Percentiles rank a stretch among this genome's conserved stretches.
These are phyloP conservation scores for Sapayoa aenigma DNA, from an alignment of 2,113 vertebrate species.

Conservation along the genomic window DNA sequence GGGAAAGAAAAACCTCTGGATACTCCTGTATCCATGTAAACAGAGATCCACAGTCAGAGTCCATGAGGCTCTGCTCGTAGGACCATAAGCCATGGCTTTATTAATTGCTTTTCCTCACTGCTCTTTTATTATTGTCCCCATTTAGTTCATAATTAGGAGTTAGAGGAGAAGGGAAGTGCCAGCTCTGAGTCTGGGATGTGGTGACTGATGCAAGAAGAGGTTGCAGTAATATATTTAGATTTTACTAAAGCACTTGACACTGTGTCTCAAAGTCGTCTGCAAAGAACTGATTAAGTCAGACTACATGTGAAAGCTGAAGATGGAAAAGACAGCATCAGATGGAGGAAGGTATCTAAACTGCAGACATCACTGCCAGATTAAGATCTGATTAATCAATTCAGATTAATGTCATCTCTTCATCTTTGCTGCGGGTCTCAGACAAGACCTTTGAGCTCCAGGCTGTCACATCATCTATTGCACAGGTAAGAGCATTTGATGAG, in stretches of 20 bases:
- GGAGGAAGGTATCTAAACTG: neutral
- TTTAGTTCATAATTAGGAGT: neutral
- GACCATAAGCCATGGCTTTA: neutral
- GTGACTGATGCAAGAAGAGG: neutral
- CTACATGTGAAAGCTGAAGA: neutral
- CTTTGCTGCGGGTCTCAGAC: neutral
- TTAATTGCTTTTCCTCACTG: neutral
- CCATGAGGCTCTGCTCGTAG: neutral
- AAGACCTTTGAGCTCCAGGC: neutral
- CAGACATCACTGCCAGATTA: neutral
- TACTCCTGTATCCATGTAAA: neutral
- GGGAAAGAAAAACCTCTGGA: neutral
- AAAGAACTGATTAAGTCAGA: neutral
- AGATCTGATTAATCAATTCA: slow-evolving; percentile 23
- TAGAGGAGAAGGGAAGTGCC: neutral
- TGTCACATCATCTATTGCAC: neutral
- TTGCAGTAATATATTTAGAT: neutral
- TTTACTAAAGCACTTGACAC: neutral
- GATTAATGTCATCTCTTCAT: neutral
- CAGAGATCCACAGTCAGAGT: neutral
- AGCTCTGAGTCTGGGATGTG: neutral
- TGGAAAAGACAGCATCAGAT: neutral
- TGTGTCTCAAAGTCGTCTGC: neutral
- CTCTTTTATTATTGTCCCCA: neutral
- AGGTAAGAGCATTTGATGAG: slow-evolving; percentile 15